Evolutionary conservation across 2,888 invertebrate species (phyloP).

Genomic region (Tigriopus californicus): DNA sequence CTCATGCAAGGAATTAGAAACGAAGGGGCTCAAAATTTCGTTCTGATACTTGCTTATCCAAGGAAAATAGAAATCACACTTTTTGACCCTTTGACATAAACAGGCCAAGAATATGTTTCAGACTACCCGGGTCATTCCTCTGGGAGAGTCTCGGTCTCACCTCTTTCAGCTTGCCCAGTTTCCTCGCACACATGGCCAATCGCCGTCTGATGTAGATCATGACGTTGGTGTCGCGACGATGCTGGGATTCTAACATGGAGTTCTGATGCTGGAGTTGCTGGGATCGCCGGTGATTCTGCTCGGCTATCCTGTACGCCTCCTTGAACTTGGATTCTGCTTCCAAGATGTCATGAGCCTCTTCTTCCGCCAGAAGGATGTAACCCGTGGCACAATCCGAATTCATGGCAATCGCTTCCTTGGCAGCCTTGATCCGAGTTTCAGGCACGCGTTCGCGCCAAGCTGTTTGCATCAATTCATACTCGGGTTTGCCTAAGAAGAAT

Average conservation of each 20-base stretch:
- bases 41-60: too few relatives aligned
- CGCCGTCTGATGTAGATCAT: conserved; percentile 82
- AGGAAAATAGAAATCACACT: too few relatives aligned
- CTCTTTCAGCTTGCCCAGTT: conserved; percentile 79
- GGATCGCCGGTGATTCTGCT: conserved; percentile 43
- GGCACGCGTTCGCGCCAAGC: conserved; percentile 93
- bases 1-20: too few relatives aligned
- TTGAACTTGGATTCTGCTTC: conserved; percentile 45
- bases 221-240: conserved; percentile 70
- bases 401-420: conserved; percentile 63
- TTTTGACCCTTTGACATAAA: too few relatives aligned
- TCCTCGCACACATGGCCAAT: conserved; percentile 90
- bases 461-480: conserved; percentile 53
- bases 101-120: neutral
- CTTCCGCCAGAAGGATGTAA: conserved; percentile 82
- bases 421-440: conserved; percentile 70
- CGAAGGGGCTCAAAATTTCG: too few relatives aligned
- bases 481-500: conserved; percentile 16
- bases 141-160: conserved; percentile 15
- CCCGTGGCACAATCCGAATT: conserved; percentile 87
- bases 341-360: conserved; percentile 38
- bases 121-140: too few relatives aligned
- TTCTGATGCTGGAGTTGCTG: conserved; percentile 33
- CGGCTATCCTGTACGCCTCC: conserved; percentile 14
- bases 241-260: conserved; percentile 24